Percentiles rank a stretch among this genome's conserved stretches.
phyloP scores from a whole-genome alignment of 23 tunicate species.

The Ascidia mentula region DNA sequence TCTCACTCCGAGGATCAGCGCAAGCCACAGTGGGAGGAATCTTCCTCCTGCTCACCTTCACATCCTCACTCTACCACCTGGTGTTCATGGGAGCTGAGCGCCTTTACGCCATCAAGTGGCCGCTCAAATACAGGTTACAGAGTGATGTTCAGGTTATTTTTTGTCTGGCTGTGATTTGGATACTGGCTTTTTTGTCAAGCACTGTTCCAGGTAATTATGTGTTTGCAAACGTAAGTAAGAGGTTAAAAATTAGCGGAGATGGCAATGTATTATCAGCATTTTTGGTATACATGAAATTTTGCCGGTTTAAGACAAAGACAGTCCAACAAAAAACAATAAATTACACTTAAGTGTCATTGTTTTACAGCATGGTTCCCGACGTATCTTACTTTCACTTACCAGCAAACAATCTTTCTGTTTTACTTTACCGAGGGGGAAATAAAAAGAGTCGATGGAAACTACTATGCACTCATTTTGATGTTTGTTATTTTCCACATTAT shows the following conservation, averaged over 20 bases:
- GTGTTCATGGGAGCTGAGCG: neutral
- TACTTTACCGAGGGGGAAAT: neutral
- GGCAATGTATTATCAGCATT: neutral
- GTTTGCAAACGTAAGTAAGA: too few species aligned
- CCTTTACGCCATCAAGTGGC: conserved; percentile 24
- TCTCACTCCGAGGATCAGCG: neutral
- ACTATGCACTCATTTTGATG: neutral
- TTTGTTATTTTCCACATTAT: neutral
- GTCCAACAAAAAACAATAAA: too few species aligned
- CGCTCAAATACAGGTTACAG: conserved; percentile 23
- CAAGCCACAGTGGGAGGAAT: neutral
- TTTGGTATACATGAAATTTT: neutral
- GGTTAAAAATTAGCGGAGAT: too few species aligned
- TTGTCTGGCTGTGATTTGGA: conserved; percentile 25
- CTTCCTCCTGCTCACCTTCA: neutral
- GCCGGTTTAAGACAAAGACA: too few species aligned
- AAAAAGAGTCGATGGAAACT: neutral
- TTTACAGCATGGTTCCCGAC: neutral
- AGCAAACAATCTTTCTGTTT: neutral
- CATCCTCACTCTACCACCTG: too few species aligned
- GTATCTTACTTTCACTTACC: neutral
- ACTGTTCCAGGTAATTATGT: conserved; percentile 47
- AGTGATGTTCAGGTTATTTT: neutral
- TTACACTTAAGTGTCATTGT: too few species aligned
- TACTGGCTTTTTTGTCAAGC: conserved; percentile 5